A percentile compares a stretch with the other conserved stretches of the same genome.
These are phyloP conservation scores for Benitochromis conjunctus DNA, from an alignment of 2,113 vertebrate species.

Conservation along the genomic window DNA sequence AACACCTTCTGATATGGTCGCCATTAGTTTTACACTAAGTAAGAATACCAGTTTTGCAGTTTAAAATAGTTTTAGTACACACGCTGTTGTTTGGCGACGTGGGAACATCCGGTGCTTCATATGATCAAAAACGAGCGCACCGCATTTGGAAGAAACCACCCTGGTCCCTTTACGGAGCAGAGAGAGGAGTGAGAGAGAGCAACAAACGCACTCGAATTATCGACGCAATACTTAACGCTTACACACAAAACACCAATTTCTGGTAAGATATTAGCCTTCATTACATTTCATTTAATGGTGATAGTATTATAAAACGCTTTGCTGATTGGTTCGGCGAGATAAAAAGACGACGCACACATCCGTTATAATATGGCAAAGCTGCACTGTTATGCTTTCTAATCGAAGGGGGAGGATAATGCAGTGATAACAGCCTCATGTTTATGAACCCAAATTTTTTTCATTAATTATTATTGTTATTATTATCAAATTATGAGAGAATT, in stretches of 20 bases:
- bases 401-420: neutral
- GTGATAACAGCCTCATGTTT: neutral
- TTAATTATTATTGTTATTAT: neutral
- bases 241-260: neutral
- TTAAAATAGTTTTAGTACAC: neutral
- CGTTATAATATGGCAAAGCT: neutral
- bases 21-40: neutral
- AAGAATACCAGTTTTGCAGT: neutral
- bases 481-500: neutral
- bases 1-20: neutral
- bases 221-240: neutral
- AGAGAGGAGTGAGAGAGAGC: neutral
- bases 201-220: neutral
- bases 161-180: neutral
- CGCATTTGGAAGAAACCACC: neutral
- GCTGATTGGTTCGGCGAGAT: neutral
- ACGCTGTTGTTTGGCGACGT: neutral
- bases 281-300: neutral
- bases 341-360: neutral
- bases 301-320: neutral
- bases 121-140: conserved; percentile 18
- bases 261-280: neutral
- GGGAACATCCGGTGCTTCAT: neutral
- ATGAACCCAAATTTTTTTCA: neutral
- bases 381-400: neutral